Conservation (phyloP, 2,113 vertebrate species). For the Lepisosteus osseus region DNA sequence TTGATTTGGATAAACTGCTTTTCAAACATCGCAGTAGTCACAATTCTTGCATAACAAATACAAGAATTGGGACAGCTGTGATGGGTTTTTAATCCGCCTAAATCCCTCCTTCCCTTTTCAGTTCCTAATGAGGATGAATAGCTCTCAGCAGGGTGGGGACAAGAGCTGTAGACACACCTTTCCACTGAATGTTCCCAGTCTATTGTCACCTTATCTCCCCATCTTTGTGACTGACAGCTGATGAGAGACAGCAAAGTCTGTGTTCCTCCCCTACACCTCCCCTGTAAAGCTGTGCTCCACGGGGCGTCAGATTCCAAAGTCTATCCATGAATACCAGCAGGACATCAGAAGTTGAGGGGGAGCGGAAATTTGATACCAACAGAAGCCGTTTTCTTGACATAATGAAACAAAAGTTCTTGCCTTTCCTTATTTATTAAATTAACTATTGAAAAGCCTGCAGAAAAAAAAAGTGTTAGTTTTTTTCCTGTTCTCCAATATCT, state of each 20-base stretch:
- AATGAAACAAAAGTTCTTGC: conserved; percentile 44
- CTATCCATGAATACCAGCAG: conserved; percentile 55
- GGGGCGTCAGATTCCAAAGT: conserved; percentile 58
- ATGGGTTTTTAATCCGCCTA: conserved; percentile 69
- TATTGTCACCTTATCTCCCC: conserved; percentile 63
- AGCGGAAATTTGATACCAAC: conserved; percentile 50
- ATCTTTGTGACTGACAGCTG: conserved; percentile 61
- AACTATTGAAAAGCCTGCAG: too few species aligned
- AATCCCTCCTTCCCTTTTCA: conserved; percentile 66
- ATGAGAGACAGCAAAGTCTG: conserved; percentile 64
- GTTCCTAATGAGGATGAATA: conserved; percentile 72
- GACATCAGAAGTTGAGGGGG: conserved; percentile 35
- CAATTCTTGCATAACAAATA: conserved; percentile 70
- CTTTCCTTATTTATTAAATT: conserved; percentile 14
- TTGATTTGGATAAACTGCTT: conserved; percentile 34
- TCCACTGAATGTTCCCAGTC: conserved; percentile 57
- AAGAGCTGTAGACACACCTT: conserved; percentile 58
- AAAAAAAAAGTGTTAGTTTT: too few species aligned
- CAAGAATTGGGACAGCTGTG: conserved; percentile 66
- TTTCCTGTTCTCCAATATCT: too few species aligned
- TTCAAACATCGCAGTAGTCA: conserved; percentile 51
- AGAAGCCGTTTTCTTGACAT: conserved; percentile 49
- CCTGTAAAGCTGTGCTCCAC: conserved; percentile 38
- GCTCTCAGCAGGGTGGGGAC: conserved; percentile 53
- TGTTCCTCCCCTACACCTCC: conserved; percentile 49